Conservation (phyloP, 2,113 vertebrate genomes). For the Sus scrofa region DNA sequence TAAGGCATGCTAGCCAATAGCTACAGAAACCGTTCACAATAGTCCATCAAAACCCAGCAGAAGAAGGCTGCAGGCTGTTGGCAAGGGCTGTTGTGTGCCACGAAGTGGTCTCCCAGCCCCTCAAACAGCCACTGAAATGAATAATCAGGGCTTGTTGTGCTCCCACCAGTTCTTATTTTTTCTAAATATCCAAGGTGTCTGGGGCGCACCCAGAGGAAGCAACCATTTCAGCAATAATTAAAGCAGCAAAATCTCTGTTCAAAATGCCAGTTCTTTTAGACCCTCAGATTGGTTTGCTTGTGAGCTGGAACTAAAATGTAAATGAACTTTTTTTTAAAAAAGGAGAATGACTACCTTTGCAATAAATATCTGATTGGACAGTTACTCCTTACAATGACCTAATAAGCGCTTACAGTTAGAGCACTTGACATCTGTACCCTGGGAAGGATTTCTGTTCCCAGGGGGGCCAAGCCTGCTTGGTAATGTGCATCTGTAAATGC, state of each 20-base stretch:
- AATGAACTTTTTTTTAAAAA: neutral
- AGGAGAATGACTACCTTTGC: neutral
- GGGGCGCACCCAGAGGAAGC: neutral
- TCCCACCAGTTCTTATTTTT: neutral
- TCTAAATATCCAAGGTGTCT: conserved; percentile 18
- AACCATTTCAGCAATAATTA: neutral
- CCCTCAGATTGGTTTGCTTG: neutral
- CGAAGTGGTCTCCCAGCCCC: neutral
- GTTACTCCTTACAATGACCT: neutral
- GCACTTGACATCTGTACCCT: neutral
- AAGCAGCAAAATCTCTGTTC: conserved; percentile 15
- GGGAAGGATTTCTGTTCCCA: conserved; percentile 62
- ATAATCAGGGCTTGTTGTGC: neutral
- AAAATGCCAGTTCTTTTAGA: neutral
- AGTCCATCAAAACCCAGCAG: neutral
- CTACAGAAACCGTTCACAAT: conserved; percentile 43
- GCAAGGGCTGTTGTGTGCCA: neutral
- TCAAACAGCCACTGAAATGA: neutral
- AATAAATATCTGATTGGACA: neutral
- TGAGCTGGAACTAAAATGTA: neutral
- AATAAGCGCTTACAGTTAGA: neutral
- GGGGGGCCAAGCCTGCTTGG: neutral
- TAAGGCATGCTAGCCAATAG: conserved; percentile 61
- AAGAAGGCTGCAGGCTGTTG: neutral
- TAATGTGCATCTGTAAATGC: neutral